Evolutionary conservation across 1,140 invertebrate species (phyloP).

Genomic region (Rhopalosiphum padi): DNA sequence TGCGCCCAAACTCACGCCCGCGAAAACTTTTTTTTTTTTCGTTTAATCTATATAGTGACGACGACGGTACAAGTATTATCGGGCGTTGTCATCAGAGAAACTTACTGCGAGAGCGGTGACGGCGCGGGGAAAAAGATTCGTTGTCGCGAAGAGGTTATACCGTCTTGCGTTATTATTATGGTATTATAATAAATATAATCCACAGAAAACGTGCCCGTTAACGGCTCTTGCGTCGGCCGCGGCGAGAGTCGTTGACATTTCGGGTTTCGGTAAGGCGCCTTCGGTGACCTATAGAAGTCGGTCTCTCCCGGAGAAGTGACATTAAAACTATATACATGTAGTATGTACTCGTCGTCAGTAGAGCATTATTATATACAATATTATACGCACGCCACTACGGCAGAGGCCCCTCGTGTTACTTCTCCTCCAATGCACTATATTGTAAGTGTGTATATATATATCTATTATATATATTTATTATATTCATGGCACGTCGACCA

Average conservation of each 20-base stretch:
- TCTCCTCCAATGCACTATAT: neutral
- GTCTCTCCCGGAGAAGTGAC: slow-evolving; percentile 16
- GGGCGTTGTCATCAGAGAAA: neutral
- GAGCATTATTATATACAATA: neutral
- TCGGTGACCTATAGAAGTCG: slow-evolving; percentile 52
- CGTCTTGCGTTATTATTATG: neutral
- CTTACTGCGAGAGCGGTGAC: rapidly evolving
- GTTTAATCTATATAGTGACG: neutral
- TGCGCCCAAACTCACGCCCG: neutral
- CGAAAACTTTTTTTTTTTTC: neutral
- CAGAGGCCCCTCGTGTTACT: neutral
- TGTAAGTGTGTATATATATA: neutral
- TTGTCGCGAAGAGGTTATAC: slow-evolving; percentile 18
- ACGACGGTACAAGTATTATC: neutral
- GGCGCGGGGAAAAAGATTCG: neutral
- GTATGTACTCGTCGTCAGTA: neutral
- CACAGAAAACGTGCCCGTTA: neutral
- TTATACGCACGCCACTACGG: neutral
- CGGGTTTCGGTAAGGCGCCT: slow-evolving; percentile 35
- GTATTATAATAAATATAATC: neutral
- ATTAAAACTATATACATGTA: slow-evolving; percentile 41
- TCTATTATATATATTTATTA: neutral
- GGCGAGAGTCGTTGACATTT: slow-evolving; percentile 51
- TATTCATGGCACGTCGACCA: slow-evolving; percentile 50
- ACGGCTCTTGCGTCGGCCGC: neutral